A percentile compares a stretch with the other conserved stretches of the same genome.
Conservation (phyloP, 2,888 invertebrate genomes). For the Amphipyra tragopoginis region DNA sequence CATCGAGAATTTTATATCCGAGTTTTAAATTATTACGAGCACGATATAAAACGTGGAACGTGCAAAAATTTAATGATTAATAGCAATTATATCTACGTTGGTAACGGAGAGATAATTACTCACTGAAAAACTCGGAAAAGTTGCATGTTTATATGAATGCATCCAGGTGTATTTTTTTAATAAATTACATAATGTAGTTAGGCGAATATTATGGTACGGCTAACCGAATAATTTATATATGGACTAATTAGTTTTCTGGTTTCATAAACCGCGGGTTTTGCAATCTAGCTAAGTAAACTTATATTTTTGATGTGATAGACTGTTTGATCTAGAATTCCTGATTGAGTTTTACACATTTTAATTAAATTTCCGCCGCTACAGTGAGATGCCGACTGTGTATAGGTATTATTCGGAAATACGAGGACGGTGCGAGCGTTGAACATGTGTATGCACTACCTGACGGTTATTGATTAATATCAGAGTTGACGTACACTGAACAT, state of each 20-base stretch:
- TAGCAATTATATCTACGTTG: conserved; percentile 20
- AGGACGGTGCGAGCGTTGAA: conserved; percentile 3
- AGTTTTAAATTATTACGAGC: conserved; percentile 29
- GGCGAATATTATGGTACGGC: not conserved
- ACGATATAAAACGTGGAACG: conserved; percentile 5
- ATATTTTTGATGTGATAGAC: conserved; percentile 10
- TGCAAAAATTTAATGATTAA: conserved; percentile 35
- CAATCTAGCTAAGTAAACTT: conserved; percentile 4
- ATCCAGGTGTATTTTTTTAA: conserved; percentile 12
- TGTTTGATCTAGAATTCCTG: conserved; percentile 15
- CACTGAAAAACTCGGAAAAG: conserved; percentile 22
- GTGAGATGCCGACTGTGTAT: not conserved
- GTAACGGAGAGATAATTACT: conserved; percentile 30
- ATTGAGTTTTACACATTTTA: conserved; percentile 19
- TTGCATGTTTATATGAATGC: conserved; percentile 8
- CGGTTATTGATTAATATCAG: conserved; percentile 37
- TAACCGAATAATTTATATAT: conserved; percentile 11
- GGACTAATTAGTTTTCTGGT: not conserved
- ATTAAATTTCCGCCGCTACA: conserved; percentile 6
- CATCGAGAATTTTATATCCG: conserved; percentile 22
- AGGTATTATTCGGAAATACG: conserved; percentile 3
- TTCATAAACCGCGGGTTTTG: not conserved
- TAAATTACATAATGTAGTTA: conserved; percentile 6
- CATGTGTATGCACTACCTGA: conserved; percentile 37
- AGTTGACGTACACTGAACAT: conserved; percentile 21